Evolutionary conservation across 2,113 vertebrate species (phyloP).

Genomic region (Barbus barbus): DNA sequence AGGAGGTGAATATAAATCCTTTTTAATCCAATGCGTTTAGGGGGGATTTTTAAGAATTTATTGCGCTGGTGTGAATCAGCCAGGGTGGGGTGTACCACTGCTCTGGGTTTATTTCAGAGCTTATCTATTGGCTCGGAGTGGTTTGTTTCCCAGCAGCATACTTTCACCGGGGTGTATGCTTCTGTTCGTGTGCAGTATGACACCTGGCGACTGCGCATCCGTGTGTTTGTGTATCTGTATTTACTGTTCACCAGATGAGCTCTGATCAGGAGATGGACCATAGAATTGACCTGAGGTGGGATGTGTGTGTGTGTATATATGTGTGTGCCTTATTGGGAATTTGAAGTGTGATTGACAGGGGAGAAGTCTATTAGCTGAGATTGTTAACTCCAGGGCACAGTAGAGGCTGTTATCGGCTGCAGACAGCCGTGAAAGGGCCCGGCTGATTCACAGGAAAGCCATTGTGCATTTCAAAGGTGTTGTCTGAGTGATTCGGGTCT

Average conservation of each 20-base stretch:
- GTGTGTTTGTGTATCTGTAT: slow-evolving; percentile 13
- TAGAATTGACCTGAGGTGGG: slow-evolving; percentile 33
- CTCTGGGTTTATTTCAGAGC: slow-evolving; percentile 28
- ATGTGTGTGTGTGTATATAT: slow-evolving; percentile 36
- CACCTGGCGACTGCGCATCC: neutral
- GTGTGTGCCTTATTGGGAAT: slow-evolving; percentile 70
- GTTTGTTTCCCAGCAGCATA: slow-evolving; percentile 30
- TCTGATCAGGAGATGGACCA: slow-evolving; percentile 42
- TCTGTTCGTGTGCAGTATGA: slow-evolving; percentile 6
- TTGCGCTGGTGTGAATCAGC: slow-evolving; percentile 11
- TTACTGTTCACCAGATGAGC: slow-evolving; percentile 36
- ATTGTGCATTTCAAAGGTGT: slow-evolving; percentile 81
- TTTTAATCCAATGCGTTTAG: slow-evolving; percentile 19
- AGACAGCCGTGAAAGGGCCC: slow-evolving; percentile 76
- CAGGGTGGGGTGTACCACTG: slow-evolving; percentile 12
- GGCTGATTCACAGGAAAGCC: slow-evolving; percentile 75
- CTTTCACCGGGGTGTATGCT: slow-evolving; percentile 17
- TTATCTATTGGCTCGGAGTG: slow-evolving; percentile 31
- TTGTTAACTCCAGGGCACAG: slow-evolving; percentile 73
- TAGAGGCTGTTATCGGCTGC: slow-evolving; percentile 76
- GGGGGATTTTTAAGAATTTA: neutral
- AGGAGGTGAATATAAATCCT: neutral
- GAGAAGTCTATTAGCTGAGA: slow-evolving; percentile 82
- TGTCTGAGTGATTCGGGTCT: slow-evolving; percentile 74
- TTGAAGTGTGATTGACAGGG: slow-evolving; percentile 76